phyloP scores from a whole-genome alignment of 2,113 vertebrate species.

The Neotoma lepida region DNA sequence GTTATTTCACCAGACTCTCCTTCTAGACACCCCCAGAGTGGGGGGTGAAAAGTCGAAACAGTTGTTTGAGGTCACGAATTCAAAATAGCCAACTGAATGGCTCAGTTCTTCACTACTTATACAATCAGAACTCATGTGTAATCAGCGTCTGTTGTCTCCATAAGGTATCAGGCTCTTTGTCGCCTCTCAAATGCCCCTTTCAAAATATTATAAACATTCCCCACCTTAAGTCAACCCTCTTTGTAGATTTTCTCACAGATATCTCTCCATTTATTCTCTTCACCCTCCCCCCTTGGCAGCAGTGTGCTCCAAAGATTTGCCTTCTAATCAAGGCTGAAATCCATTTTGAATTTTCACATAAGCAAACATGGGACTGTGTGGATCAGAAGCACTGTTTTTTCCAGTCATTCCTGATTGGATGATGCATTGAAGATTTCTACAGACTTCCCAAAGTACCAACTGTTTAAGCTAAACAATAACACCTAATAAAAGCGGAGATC shows the following conservation, averaged over 20 bases:
- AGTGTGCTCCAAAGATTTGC: conserved; percentile 39
- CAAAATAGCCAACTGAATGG: conserved; percentile 57
- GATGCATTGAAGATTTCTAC: conserved; percentile 55
- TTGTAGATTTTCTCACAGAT: conserved; percentile 56
- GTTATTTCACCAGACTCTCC: background rate
- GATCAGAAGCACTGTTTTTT: conserved; percentile 22
- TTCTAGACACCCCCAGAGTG: background rate
- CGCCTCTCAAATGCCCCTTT: conserved; percentile 37
- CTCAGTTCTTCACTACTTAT: conserved; percentile 55
- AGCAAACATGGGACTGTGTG: conserved; percentile 36
- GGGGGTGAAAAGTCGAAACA: background rate
- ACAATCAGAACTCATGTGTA: conserved; percentile 59
- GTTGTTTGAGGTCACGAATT: conserved; percentile 61
- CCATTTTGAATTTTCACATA: conserved; percentile 46
- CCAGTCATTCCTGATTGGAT: conserved; percentile 43
- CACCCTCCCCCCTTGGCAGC: background rate
- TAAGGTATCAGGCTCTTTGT: conserved; percentile 41
- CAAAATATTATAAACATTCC: conserved; percentile 58
- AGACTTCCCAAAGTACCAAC: conserved; percentile 61
- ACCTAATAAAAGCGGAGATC: conserved; percentile 54
- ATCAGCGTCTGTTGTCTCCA: conserved; percentile 14
- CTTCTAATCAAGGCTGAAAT: conserved; percentile 64
- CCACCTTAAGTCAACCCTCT: conserved; percentile 32
- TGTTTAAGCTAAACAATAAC: conserved; percentile 65
- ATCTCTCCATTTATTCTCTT: conserved; percentile 5